phyloP scores from a whole-genome alignment of 2,888 invertebrate genomes.

The Sturmia bella region DNA sequence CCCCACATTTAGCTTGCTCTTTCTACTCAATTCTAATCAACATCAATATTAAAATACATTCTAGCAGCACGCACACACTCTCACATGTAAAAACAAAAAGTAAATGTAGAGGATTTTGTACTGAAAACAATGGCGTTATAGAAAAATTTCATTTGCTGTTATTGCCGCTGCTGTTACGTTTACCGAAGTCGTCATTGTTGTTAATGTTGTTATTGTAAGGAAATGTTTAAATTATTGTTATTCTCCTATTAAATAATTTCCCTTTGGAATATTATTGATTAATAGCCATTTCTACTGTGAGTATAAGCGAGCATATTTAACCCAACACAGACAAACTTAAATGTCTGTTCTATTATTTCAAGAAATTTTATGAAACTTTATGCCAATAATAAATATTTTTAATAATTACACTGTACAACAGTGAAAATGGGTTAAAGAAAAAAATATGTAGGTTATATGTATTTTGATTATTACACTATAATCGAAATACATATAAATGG shows the following conservation, averaged over 20 bases:
- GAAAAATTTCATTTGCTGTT: constrained; percentile 22
- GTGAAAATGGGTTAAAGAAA: too few relatives aligned
- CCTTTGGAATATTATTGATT: constrained; percentile 63
- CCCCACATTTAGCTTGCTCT: not conserved
- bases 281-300: constrained; percentile 31
- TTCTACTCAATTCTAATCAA: too few relatives aligned
- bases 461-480: too few relatives aligned
- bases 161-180: not conserved
- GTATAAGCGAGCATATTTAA: too few relatives aligned
- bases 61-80: not conserved
- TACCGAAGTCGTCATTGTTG: not conserved
- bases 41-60: not conserved
- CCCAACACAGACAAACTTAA: too few relatives aligned
- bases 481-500: too few relatives aligned
- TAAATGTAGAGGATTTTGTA: constrained; percentile 28
- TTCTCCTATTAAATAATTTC: constrained; percentile 26
- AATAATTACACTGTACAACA: too few relatives aligned
- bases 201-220: constrained; percentile 10
- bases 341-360: too few relatives aligned
- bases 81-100: not conserved
- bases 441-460: too few relatives aligned
- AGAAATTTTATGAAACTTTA: too few relatives aligned
- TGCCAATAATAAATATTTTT: too few relatives aligned
- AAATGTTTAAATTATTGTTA: constrained; percentile 30
- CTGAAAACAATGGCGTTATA: constrained; percentile 18